Percentiles rank a stretch among this genome's conserved stretches.
phyloP scores from a whole-genome alignment of 2,113 vertebrate species.

The Myotis lucifugus region DNA sequence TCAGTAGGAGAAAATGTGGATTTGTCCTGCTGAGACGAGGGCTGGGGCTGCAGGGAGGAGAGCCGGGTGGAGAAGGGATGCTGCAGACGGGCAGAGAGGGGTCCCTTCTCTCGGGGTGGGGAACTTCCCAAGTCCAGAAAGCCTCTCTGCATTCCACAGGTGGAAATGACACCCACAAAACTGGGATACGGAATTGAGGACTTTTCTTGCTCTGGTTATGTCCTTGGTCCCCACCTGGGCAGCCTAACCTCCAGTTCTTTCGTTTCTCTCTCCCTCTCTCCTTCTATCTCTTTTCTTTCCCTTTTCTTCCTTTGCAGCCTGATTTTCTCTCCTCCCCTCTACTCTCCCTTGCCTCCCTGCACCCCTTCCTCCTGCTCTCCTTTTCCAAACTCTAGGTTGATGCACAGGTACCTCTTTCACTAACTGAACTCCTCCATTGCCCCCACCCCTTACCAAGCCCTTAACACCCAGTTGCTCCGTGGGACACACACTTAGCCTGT shows the following conservation, averaged over 20 bases:
- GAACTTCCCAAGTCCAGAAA: not conserved
- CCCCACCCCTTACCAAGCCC: not conserved
- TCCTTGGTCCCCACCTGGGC: fast-evolving
- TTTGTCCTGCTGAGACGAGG: not conserved
- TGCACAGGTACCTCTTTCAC: not conserved
- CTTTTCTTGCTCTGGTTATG: not conserved
- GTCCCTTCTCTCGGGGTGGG: not conserved
- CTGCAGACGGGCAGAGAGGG: not conserved
- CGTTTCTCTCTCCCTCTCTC: not conserved
- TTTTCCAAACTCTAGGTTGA: not conserved
- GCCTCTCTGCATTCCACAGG: not conserved
- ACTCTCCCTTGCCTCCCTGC: no score
- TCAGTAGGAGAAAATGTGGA: not conserved
- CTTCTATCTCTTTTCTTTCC: not conserved
- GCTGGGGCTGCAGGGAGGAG: no score
- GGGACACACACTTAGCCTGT: not conserved
- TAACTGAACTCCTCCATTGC: not conserved
- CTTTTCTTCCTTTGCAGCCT: not conserved
- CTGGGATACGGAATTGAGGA: not conserved
- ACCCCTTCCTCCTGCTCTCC: not conserved
- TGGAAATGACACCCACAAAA: not conserved
- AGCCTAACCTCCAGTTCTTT: not conserved
- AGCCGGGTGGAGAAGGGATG: not conserved
- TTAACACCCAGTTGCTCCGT: not conserved
- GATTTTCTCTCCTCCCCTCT: no score